phyloP scores from a whole-genome alignment of 2,797 vertebrate genomes.

The Percopsis omiscomaycus region DNA sequence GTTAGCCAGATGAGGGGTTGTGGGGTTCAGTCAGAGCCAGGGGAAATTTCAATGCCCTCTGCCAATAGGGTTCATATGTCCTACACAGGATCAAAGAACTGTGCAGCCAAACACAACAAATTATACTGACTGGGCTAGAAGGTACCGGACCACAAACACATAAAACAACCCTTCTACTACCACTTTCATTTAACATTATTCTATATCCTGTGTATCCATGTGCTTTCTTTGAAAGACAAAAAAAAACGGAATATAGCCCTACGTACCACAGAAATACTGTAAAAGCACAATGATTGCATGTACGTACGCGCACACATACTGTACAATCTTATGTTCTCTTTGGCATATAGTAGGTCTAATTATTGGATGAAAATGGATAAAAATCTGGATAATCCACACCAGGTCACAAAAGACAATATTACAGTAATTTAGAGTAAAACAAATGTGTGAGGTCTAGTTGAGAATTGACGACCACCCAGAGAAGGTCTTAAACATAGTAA shows the following conservation, averaged over 20 bases:
- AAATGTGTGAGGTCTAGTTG: conserved; percentile 62
- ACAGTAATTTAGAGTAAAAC: conserved; percentile 65
- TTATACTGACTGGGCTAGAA: conserved; percentile 51
- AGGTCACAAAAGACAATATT: conserved; percentile 69
- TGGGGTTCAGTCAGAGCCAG: conserved; percentile 57
- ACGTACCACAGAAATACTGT: conserved; percentile 17
- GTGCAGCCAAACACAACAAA: conserved; percentile 66
- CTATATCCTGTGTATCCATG: conserved; percentile 22
- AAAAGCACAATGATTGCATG: conserved; percentile 3
- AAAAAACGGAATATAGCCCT: conserved; percentile 3
- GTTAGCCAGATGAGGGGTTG: conserved; percentile 52
- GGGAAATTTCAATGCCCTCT: conserved; percentile 63
- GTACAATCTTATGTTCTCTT: conserved; percentile 7
- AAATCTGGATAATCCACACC: conserved; percentile 59
- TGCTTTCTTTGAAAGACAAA: conserved; percentile 6
- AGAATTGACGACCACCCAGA: conserved; percentile 74
- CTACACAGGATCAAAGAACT: conserved; percentile 52
- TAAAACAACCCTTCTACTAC: conserved; percentile 32
- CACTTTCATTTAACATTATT: conserved; percentile 51
- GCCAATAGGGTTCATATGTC: conserved; percentile 57
- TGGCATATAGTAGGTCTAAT: conserved; percentile 15
- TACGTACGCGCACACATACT: conserved; percentile 2
- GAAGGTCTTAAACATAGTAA: conserved; percentile 64
- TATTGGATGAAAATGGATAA: conserved; percentile 54
- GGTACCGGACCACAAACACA: conserved; percentile 60